Evolutionary conservation across 2,113 vertebrate genomes (phyloP).

Genomic region (Glareola pratincola): DNA sequence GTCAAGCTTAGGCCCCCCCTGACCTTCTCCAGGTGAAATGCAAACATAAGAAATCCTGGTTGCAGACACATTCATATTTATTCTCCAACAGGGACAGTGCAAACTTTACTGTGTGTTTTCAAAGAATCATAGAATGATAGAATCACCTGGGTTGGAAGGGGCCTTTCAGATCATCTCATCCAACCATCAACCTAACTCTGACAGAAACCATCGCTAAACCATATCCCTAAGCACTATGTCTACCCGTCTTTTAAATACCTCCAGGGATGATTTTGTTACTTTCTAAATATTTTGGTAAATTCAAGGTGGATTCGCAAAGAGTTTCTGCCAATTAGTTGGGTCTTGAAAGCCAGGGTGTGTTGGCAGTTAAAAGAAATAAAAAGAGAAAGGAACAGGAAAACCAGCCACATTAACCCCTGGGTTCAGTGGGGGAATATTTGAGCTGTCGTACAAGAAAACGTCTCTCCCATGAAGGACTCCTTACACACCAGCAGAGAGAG

Average conservation of each 20-base stretch:
- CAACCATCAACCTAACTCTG: too few relatives aligned
- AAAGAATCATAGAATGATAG: too few relatives aligned
- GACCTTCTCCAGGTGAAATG: not conserved
- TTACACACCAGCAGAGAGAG: not conserved
- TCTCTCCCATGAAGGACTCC: not conserved
- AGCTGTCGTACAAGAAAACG: not conserved
- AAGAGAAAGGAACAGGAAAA: not conserved
- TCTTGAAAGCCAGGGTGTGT: not conserved
- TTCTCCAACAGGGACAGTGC: not conserved
- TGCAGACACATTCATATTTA: not conserved
- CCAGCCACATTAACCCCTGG: not conserved
- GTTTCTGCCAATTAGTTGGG: not conserved
- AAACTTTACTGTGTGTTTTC: not conserved
- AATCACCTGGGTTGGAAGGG: too few relatives aligned
- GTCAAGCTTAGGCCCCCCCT: too few relatives aligned
- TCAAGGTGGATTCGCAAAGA: fast-evolving
- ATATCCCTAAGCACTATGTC: too few relatives aligned
- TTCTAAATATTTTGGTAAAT: not conserved
- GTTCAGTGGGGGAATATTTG: not conserved
- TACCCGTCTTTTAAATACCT: too few relatives aligned
- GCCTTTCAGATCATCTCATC: too few relatives aligned
- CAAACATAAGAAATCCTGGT: not conserved
- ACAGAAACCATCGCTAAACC: too few relatives aligned
- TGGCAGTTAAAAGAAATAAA: not conserved
- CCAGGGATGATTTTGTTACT: not conserved